Percentiles rank a stretch among this genome's conserved stretches.
phyloP scores from a whole-genome alignment of 2,113 vertebrate species.

The Neolamprologus tretocephalus region DNA sequence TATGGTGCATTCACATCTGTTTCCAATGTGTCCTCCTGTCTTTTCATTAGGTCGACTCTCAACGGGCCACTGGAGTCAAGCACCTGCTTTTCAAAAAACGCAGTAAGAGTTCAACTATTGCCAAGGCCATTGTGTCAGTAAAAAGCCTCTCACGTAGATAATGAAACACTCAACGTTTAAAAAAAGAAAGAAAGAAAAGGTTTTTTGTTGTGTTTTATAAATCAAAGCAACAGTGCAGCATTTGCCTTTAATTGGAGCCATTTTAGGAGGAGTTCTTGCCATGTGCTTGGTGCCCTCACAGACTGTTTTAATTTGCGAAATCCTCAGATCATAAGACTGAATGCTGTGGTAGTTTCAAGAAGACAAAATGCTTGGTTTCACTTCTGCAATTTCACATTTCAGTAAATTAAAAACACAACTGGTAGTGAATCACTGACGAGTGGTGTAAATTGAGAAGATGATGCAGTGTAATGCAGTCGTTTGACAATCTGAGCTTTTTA shows the following conservation, averaged over 20 bases:
- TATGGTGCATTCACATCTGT: constrained; percentile 35
- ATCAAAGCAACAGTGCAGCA: constrained; percentile 28
- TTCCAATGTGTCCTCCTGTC: constrained; percentile 35
- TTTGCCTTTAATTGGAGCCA: constrained; percentile 54
- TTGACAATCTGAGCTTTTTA: neutral
- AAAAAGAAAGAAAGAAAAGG: neutral
- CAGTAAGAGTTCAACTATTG: neutral
- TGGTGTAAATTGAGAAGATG: constrained; percentile 28
- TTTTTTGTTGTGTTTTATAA: neutral
- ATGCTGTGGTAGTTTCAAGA: constrained; percentile 26
- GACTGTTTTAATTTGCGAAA: constrained; percentile 62
- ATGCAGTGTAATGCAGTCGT: neutral
- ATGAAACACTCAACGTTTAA: neutral
- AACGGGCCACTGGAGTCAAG: constrained; percentile 26
- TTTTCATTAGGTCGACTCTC: constrained; percentile 32
- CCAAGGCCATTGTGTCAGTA: neutral
- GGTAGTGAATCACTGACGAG: constrained; percentile 15
- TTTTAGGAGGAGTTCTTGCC: constrained; percentile 54
- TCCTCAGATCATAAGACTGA: constrained; percentile 43
- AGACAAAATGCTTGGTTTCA: constrained; percentile 51
- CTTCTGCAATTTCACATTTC: constrained; percentile 49
- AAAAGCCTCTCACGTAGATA: neutral
- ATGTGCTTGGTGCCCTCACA: constrained; percentile 56
- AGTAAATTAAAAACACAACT: constrained; percentile 44
- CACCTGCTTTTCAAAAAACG: constrained; percentile 48